Evolutionary conservation across 2,888 invertebrate species (phyloP).

Genomic region (Tipula confusa): DNA sequence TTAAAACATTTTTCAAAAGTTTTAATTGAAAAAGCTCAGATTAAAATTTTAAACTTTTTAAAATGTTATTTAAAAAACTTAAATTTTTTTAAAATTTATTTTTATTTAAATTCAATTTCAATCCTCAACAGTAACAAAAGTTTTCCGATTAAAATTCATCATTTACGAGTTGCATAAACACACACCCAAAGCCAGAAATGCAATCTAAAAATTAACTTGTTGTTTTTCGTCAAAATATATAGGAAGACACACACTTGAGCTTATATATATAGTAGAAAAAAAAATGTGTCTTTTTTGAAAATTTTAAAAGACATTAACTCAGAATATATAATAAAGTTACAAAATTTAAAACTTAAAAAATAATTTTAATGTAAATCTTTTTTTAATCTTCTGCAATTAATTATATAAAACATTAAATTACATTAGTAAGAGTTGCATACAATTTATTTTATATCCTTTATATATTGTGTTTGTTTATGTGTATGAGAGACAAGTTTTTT

Average conservation of each 20-base stretch:
- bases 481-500: background rate
- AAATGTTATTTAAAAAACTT: too few species aligned
- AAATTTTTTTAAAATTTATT: background rate
- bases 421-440: background rate
- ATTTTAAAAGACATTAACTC: background rate
- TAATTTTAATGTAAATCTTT: background rate
- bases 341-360: background rate
- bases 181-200: too few species aligned
- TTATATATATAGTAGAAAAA: background rate
- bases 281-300: background rate
- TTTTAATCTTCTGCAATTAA: background rate
- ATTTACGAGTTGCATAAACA: too few species aligned
- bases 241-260: background rate
- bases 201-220: background rate
- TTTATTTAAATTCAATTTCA: background rate
- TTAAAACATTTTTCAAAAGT: too few species aligned
- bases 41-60: too few species aligned
- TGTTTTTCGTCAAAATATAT: background rate
- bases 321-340: too few species aligned
- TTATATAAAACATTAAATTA: background rate
- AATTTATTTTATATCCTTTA: background rate
- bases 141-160: background rate
- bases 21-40: too few species aligned
- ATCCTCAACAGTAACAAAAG: background rate
- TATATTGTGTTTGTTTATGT: background rate